Conservation (phyloP, 2,797 vertebrate species). For the Coregonus sp. region DNA sequence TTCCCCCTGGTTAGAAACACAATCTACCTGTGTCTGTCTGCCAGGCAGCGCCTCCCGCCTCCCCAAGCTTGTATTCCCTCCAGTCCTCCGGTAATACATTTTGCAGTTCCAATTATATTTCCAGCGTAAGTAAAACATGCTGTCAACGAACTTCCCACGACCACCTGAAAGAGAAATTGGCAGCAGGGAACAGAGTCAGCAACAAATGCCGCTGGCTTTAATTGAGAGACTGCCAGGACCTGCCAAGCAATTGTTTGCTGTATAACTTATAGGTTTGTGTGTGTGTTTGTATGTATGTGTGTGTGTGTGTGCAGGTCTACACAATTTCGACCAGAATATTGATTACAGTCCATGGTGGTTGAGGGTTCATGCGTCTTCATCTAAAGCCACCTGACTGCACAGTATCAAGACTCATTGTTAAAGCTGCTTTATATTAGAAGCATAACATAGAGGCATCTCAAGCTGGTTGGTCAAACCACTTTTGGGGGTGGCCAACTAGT, state of each 20-base stretch:
- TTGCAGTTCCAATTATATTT: constrained; percentile 57
- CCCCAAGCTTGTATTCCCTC: constrained; percentile 39
- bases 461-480: not conserved
- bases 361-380: not conserved
- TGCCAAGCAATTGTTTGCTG: constrained; percentile 25
- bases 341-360: not conserved
- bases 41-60: constrained; percentile 2
- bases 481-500: not conserved
- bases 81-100: constrained; percentile 48
- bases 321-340: not conserved
- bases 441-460: not conserved
- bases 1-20: constrained; percentile 42
- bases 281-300: not conserved
- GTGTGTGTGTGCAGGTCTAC: not conserved
- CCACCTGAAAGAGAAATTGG: constrained; percentile 31
- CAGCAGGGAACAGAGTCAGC: constrained; percentile 31
- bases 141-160: constrained; percentile 39
- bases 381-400: not conserved
- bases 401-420: not conserved
- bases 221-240: constrained; percentile 20
- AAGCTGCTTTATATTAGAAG: not conserved
- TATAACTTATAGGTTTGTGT: not conserved
- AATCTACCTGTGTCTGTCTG: constrained; percentile 35
- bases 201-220: constrained; percentile 23
- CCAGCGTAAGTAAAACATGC: constrained; percentile 48